Base-by-base conservation (phyloP, 2,888 invertebrate species). In the Spodoptera picta region DNA sequence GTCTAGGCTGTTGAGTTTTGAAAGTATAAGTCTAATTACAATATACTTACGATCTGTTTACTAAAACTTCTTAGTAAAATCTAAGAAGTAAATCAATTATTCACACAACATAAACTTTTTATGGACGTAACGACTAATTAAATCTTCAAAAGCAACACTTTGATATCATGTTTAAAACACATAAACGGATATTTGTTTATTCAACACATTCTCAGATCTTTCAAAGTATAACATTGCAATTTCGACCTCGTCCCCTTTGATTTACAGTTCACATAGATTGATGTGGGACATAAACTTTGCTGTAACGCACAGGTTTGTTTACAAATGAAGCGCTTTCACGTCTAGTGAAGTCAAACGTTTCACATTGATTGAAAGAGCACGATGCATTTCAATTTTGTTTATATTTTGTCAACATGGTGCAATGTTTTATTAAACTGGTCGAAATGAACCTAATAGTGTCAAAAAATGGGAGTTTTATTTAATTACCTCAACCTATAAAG, bases 351-450 rank as follows among this genome's bases (percentile, higher is more conserved):
- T 55, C 51, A 59, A 76, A 53, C 57, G 53, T 52, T 66, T 66
- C 48, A 14, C 27, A 62, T 80, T 73, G 70, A 79, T 77, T 77
- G 70, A 60, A 65, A 68, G 55, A 66, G 55, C 53, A 31, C 59
- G 63, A 66, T 60, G 56, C 62, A 52, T 67, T 69, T 56, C 48
- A 14, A 49, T 71, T 55, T 60, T 50, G 60, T 65, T 60, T 58
- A 48, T 69, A 54, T 71, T 69, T 56, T 58, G 47, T 50, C 45
- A 64, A 44, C 46, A 65, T 27, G 5, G 27, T 27, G 27, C 27
- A 27, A 27, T 27, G 27, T 5, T 27, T 27, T 27, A 27, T 27
- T 5, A 27, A 27, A 27, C 5, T 27, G 5, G 27, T 27, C 27
- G 19, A 19, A 19, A 19, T 27, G 27, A 3, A 27, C 27, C 27